These are phyloP conservation scores for Scrobipalpa costella DNA, from an alignment of 2,888 invertebrate genomes.

Conservation along the genomic window DNA sequence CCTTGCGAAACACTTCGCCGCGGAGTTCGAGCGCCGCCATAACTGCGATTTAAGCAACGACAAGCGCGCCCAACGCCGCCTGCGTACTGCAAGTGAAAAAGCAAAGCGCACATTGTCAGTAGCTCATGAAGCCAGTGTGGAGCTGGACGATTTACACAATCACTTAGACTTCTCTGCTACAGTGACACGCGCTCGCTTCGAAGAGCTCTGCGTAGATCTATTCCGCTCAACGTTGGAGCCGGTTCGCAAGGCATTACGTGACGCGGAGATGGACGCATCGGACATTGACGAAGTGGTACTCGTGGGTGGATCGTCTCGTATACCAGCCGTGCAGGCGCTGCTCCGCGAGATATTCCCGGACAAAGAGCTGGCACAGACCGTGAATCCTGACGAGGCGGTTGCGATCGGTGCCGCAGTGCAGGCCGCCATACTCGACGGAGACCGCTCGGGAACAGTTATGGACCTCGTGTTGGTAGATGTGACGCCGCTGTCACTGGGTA, in stretches of 20 bases:
- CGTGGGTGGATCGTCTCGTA: not conserved
- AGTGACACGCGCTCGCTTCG: too few relatives aligned
- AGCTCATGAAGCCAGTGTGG: slow-evolving; percentile 85
- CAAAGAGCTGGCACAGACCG: slow-evolving; percentile 83
- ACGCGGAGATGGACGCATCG: slow-evolving; percentile 39
- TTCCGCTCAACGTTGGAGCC: not conserved
- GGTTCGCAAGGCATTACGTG: not conserved
- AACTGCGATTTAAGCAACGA: slow-evolving; percentile 80
- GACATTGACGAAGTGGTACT: not conserved
- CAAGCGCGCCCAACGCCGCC: slow-evolving; percentile 75
- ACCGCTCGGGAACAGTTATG: too few relatives aligned
- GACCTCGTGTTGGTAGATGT: too few relatives aligned
- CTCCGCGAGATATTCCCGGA: slow-evolving; percentile 46
- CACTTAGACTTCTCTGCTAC: too few relatives aligned
- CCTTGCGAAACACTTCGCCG: slow-evolving; percentile 80
- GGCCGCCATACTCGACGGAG: slow-evolving; percentile 84
- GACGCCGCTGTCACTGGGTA: too few relatives aligned
- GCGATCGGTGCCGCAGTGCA: slow-evolving; percentile 87
- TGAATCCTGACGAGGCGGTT: slow-evolving; percentile 88
- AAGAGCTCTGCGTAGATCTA: not conserved
- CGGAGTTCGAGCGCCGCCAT: slow-evolving; percentile 84
- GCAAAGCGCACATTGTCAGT: slow-evolving; percentile 85
- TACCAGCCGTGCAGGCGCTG: not conserved
- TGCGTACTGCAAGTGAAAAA: slow-evolving; percentile 85
- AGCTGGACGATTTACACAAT: too few relatives aligned